Evolutionary conservation across 2,113 vertebrate species (phyloP), one percentile per base, ranked within the genome.

Genomic region (Mesitornis unicolor): DNA sequence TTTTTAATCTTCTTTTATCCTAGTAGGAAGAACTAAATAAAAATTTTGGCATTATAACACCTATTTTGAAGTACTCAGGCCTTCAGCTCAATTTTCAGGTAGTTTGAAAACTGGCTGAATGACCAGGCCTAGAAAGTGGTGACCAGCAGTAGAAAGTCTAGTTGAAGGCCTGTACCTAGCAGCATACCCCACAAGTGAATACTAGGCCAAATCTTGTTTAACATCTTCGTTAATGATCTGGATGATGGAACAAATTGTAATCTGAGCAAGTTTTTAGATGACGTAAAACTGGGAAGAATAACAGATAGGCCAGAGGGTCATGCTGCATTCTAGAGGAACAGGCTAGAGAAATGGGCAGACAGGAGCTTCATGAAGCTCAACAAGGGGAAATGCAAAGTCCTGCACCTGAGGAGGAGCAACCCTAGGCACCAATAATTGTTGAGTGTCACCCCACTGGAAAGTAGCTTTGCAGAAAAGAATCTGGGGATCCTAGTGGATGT

Each of bases 1-100:
- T 94, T 94, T 97, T 97, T 70, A 87, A 88, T 59, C 31, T 90
- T 97, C 57, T 51, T 82, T 93, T 89, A 95, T 88, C 64, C 22
- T 42, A 35, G 17, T 69, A 96, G 79, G 76, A 96, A 97, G 63
- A 38, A 25, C 1, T 33, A 80, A 85, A 51, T 50, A 0, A 68
- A 81, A 70, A 38, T 4, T 1, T 2, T 20, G 5, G 1, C 9
- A 43, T 31, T 78, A 9, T 24, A 80, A 31, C 31, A 43, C 4
- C 2, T 56, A 6, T 50, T 71, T 80, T 81, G 31, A 84, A 53
- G 16, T 48, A 45, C 4, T 73, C 33, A 16, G 11, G 11, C 80
- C 24, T 53, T 80, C 33, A 64, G 2, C 28, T 90, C 2, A 1
- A 7, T 57, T 26, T 64, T 77, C 38, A 80, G 10, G 2, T 38